Evolutionary conservation across 2,888 invertebrate species (phyloP), one percentile per base, ranked within the genome.

Genomic region (Aphelenchoides bicaudatus): DNA sequence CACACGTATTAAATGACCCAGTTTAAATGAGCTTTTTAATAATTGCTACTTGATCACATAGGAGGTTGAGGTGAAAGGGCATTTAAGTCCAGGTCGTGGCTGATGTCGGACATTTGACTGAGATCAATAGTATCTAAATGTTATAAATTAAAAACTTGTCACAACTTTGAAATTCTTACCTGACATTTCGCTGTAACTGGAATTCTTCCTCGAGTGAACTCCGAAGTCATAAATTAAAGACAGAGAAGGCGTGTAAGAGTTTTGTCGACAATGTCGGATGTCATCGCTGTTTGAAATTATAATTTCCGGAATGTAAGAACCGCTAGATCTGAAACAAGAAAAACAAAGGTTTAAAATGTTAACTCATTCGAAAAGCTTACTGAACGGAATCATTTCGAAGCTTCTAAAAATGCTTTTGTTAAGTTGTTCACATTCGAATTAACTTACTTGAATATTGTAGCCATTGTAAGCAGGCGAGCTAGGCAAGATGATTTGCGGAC

Each of bases 251-350:
- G 75, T 74, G 39, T 66, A 68, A 3, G 71, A 61, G 51, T 68
- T 58, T 31, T 66, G 56, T 6, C 66, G 53, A 38, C 47, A 25
- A n/a, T 21, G 28, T 16, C 37, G 54, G 16, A 56, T 57, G 48
- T 68, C 72, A n/a, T 71, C 72, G 23, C 48, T 66, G 51, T 67
- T 63, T 6, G 63, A 61, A 29, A 75, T 71, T n/a, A 75, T 73
- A 37, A 75, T 75, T 60, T 74, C 75, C 1, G 75, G 75, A 46
- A 75, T 66, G 46, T 71, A 75, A 4, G 73, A 73, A 2, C 65
- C 65, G 13, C 49, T 19, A 37, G 37, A 48, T 27, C 5, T 8
- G 6, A n/a, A 48, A n/a, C 28, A 19, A 23, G n/a, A 4, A 8
- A 16, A 5, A 56, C 16, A 3, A 23, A 43, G 13, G 8, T n/a